Evolutionary conservation across 2,888 invertebrate genomes (phyloP).

Genomic region (Cantharis rufa): DNA sequence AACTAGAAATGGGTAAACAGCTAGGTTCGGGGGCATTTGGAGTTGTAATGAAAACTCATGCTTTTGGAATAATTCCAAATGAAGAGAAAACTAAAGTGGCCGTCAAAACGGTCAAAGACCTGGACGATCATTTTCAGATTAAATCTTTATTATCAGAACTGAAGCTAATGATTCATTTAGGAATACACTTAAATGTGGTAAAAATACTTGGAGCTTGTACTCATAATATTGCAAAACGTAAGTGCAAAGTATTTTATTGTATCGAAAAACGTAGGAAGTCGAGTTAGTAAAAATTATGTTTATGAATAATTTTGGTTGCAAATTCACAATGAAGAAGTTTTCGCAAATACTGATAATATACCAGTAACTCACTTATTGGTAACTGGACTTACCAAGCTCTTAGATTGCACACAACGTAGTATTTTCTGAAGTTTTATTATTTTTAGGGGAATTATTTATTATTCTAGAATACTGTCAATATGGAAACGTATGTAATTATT

Average conservation of each 20-base stretch:
- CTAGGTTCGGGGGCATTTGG: slow-evolving; percentile 91
- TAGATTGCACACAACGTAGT: too few relatives aligned
- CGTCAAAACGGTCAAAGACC: slow-evolving; percentile 94
- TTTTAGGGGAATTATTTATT: slow-evolving; percentile 80
- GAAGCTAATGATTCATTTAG: slow-evolving; percentile 94
- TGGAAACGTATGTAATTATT: slow-evolving; percentile 89
- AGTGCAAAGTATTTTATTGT: slow-evolving; percentile 46
- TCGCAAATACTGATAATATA: too few relatives aligned
- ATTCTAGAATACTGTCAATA: slow-evolving; percentile 94
- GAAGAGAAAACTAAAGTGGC: slow-evolving; percentile 82
- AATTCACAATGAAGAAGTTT: too few relatives aligned
- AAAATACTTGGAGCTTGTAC: slow-evolving; percentile 94
- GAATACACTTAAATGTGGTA: slow-evolving; percentile 90
- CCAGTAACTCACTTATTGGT: too few relatives aligned
- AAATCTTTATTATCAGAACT: slow-evolving; percentile 89
- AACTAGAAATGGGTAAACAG: slow-evolving; percentile 69
- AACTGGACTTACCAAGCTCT: too few relatives aligned
- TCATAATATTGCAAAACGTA: slow-evolving; percentile 85
- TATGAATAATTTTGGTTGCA: too few relatives aligned
- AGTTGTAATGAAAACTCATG: slow-evolving; percentile 77
- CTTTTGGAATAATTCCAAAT: slow-evolving; percentile 75
- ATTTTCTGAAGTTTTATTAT: slow-evolving; percentile 37
- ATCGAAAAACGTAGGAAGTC: too few relatives aligned
- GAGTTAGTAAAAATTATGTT: too few relatives aligned
- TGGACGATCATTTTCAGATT: slow-evolving; percentile 79